A percentile compares a stretch with the other conserved stretches of the same genome.
Conservation (phyloP, 2,797 vertebrate genomes). For the Rhynchotus rufescens region DNA sequence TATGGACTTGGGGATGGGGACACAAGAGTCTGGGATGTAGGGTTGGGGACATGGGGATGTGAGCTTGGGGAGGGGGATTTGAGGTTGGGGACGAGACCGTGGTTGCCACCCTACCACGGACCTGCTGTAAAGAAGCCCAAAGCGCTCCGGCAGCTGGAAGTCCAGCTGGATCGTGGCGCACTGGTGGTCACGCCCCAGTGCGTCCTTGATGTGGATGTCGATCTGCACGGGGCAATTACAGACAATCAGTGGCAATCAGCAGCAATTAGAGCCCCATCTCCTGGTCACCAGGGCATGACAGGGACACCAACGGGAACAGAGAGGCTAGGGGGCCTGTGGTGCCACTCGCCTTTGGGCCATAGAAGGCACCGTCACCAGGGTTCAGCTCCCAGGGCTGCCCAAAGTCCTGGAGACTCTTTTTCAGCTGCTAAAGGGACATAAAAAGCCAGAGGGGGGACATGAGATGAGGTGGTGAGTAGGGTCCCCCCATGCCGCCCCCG, state of each 20-base stretch:
- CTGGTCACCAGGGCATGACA: no score
- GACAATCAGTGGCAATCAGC: no score
- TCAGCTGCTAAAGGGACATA: slow-evolving; percentile 77
- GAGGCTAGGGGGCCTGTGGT: background rate
- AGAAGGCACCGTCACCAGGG: slow-evolving; percentile 92
- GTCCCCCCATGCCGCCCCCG: no score
- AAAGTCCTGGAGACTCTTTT: slow-evolving; percentile 85
- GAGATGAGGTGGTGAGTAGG: no score
- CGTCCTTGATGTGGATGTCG: slow-evolving; percentile 89
- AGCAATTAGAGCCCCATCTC: no score
- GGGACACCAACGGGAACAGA: background rate
- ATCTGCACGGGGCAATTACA: slow-evolving; percentile 77
- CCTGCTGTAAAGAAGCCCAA: slow-evolving; percentile 50
- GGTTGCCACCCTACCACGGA: no score
- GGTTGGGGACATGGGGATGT: no score
- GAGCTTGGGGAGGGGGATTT: no score
- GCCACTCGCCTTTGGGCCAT: slow-evolving; percentile 91
- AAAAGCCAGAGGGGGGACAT: no score
- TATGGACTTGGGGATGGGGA: no score
- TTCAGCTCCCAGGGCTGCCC: slow-evolving; percentile 90
- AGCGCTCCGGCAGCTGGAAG: slow-evolving; percentile 92
- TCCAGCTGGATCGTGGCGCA: slow-evolving; percentile 95
- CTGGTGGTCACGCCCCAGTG: slow-evolving; percentile 89
- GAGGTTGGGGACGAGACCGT: no score
- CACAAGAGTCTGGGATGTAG: no score